Evolutionary conservation across 2,113 vertebrate genomes (phyloP), one percentile per base, ranked within the genome.

Genomic region (Megaceryle maxima): DNA sequence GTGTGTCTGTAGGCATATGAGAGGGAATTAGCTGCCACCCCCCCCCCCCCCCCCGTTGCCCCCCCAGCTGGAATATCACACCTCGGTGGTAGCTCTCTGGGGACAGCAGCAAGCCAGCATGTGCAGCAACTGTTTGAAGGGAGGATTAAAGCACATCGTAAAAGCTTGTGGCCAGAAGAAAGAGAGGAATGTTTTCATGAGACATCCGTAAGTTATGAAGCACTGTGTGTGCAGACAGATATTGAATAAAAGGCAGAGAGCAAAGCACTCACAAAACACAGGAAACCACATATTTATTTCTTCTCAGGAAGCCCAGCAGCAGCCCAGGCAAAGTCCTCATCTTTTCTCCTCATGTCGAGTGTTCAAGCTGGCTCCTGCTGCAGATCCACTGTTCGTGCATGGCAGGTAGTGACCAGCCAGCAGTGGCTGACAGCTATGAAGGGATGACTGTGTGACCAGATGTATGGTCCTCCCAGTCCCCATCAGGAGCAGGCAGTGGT

Each of bases 151-250:
- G 83, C 91, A 92, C 66, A 11, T 94, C 10, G 4, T 88, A 92
- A 96, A 93, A 96, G 87, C 94, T 92, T 92, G 84, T 2, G 43
- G 85, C 83, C 79, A 93, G 94, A 82, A 97, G 92, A 89, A 87
- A 81, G 94, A 94, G 75, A 96, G 76, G 92, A 93, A 88, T 90
- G 96, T 97, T 98, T 97, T 93, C 90, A 92, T 16, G 87, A 93
- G 94, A 63, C 9, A 53, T 90, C 92, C 88, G 0, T 77, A 87
- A 84, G 78, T 85, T 44, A 48, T 70, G 90, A 94, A 97, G 88
- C 4, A 21, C 91, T 94, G 50, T 48, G 86, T 89, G 76, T 87
- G 90, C 84, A 95, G 96, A 66, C 83, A 92, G 82, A 94, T 82
- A 89, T 66, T 70, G 94, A 88, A 91, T 46, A 82, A 69, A 95